Evolutionary conservation across 2,888 invertebrate species (phyloP), one percentile per base, ranked within the genome.

Genomic region (Ormyrus nitidulus): DNA sequence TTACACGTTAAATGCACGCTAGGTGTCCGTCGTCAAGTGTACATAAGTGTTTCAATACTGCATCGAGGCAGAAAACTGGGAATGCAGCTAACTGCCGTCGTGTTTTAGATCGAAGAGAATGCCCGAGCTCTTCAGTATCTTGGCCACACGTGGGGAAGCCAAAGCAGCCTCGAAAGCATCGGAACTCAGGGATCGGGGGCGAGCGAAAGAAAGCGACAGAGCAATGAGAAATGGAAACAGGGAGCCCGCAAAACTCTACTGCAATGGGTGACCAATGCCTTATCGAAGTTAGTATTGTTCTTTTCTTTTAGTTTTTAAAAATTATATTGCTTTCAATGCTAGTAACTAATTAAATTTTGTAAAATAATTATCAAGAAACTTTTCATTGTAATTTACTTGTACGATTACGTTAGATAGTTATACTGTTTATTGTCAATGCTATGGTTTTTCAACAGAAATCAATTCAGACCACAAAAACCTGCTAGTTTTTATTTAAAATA

Each of bases 221-320:
- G 91, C 86, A 93, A 92, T 89, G 94, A 94, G 85, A 93, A 93
- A 90, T 96, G 96, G 95, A 96, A 96, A 89, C 95, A 95, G 89
- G 97, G 98, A 68, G 98, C 98, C 78, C 94, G 96, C 89, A 97
- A 97, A 91, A 97, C 97, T 46, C 92, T 99, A 82, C 92, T 99
- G 81, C 95, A 96, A 87, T 99, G 98, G 98, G 98, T 98, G 81
- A 96, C 97, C 84, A 97, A 96, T 89, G 96, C 97, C 56, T 92
- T 98, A 87, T 96, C 96, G 83, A 95, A 94, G 95, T 95, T 88
- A 92, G 92, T 76, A 64, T 70, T 44, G 10, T 34, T 34, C 34
- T 34, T 34, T 34, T 34, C 34, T 34, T 34, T 34, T 34, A 34
- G 3, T 34, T 34, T 34, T 34, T 34, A 34, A 34, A 34, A 34